Percentiles rank a stretch among this genome's conserved stretches.
Evolutionary conservation across 23 tunicate genomes (phyloP).

Genomic region (Clavelina lepadiformis): DNA sequence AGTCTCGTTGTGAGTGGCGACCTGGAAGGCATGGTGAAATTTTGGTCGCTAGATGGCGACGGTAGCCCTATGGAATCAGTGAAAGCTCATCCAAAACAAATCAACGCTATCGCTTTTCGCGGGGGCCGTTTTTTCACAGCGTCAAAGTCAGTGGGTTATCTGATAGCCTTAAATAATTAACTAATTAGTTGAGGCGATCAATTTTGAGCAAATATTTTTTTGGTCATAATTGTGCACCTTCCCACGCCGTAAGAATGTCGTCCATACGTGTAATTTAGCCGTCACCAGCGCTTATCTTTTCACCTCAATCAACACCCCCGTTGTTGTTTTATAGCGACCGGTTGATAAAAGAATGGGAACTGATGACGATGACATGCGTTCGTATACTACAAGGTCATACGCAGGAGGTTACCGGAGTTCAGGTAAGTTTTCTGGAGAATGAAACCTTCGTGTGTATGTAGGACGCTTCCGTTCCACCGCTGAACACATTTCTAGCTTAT

Average conservation of each 20-base stretch:
- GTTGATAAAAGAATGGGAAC: conserved; percentile 82
- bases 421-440: no score
- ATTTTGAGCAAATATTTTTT: not conserved
- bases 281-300: no score
- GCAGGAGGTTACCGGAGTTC: conserved; percentile 56
- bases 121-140: conserved; percentile 63
- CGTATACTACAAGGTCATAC: conserved; percentile 80
- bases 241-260: not conserved
- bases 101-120: conserved; percentile 44
- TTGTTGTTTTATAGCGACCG: conserved; percentile 44
- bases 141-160: conserved; percentile 39
- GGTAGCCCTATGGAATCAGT: conserved; percentile 20
- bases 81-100: conserved; percentile 54
- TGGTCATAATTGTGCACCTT: not conserved
- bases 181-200: no score
- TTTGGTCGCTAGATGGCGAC: conserved; percentile 58
- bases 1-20: conserved; percentile 61
- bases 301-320: not conserved
- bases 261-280: no score
- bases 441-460: no score
- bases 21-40: conserved; percentile 25
- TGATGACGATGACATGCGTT: conserved; percentile 51
- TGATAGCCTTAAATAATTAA: not conserved
- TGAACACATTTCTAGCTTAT: no score
- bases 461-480: no score